Evolutionary conservation across 2,888 invertebrate species (phyloP), one percentile per base, ranked within the genome.

Genomic region (Anthrax anthrax): DNA sequence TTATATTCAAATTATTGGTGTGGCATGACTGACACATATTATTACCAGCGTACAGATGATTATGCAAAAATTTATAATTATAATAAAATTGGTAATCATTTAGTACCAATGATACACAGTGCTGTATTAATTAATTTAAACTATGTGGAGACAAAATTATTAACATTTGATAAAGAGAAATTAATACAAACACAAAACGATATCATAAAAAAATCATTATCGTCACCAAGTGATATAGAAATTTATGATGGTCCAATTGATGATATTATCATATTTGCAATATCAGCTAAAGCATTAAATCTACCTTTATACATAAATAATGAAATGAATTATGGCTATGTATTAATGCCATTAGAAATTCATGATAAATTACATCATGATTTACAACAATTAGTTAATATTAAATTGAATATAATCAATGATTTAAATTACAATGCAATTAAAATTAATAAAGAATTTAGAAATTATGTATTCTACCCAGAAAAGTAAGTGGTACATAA

Each of bases 1-100:
- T 66, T 86, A 36, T 96, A 95, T 65, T 90, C 91, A 17, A 97
- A 97, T 66, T 97, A 90, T 67, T 97, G 96, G 96, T 86, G 86
- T 56, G 95, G 85, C 4, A 92, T 96, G 87, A 80, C 84, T 0
- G 72, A 78, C 1, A 76, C 84, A 50, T 91, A 84, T 61, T 86
- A 94, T 62, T 90, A 90, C 60, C 67, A 75, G 53, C 73, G 94
- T 57, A 87, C 90, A 0, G 83, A 86, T 6, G 80, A 85, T 39
- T 97, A 96, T 62, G 78, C 82, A 56, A 78, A 81, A 2, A 87
- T 95, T 43, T 70, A 88, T 39, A 74, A 80, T 51, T 68, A 80
- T 14, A 73, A 80, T 48, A 74, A 75, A 46, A 60, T 67, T 1
- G 94, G 92, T 1, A 85, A 87, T 59, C 86, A 84, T 60, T 58